phyloP scores from a whole-genome alignment of 2,113 vertebrate genomes.

The Parotia lawesii region DNA sequence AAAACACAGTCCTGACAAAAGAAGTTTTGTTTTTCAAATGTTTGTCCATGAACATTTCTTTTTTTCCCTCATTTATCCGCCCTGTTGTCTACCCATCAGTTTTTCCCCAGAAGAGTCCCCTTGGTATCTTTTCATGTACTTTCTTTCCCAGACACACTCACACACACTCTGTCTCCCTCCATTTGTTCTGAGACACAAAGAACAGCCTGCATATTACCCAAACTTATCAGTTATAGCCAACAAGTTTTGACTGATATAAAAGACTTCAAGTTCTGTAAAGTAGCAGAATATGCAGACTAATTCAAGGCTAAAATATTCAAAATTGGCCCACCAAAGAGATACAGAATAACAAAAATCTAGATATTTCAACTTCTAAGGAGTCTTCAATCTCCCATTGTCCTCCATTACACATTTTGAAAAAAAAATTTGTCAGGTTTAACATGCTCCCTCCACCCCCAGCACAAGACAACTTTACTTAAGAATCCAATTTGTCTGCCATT shows the following conservation, averaged over 20 bases:
- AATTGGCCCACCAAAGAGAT: not conserved
- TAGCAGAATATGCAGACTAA: not conserved
- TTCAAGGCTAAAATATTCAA: not conserved
- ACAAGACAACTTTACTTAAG: slow-evolving; percentile 40
- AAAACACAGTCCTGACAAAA: not conserved
- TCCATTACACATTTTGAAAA: not conserved
- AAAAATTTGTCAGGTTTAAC: not conserved
- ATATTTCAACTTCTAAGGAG: not conserved
- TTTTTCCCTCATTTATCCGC: not conserved
- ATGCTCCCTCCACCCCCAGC: not conserved
- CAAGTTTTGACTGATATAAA: not conserved
- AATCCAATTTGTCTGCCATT: slow-evolving; percentile 53
- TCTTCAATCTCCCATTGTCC: not conserved
- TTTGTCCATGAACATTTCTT: not conserved
- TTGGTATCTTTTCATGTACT: not conserved
- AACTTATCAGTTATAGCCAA: not conserved
- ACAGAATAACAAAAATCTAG: not conserved
- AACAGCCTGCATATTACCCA: not conserved
- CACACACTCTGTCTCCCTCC: not conserved
- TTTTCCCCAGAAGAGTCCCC: not conserved
- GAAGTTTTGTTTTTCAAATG: not conserved
- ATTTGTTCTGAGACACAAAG: not conserved
- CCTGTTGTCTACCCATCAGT: not conserved
- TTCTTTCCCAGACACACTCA: not conserved
- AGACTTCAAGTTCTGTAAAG: not conserved